Conservation (phyloP, 1,140 invertebrate genomes). For the Aporrectodea caliginosa region DNA sequence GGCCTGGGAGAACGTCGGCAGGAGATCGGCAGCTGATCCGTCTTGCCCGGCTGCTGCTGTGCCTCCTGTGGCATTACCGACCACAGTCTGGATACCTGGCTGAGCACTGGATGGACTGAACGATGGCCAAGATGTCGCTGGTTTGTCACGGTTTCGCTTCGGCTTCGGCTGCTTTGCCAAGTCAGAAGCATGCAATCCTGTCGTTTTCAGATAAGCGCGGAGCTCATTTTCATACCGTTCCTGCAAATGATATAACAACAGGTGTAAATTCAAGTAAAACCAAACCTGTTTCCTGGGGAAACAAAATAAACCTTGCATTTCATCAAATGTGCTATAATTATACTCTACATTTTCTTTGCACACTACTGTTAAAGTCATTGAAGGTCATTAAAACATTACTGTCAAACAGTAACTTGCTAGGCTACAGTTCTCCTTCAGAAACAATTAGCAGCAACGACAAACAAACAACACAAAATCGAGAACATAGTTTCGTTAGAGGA, state of each 20-base stretch:
- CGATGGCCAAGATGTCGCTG: not conserved
- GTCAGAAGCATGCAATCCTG: conserved; percentile 22
- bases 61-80: not conserved
- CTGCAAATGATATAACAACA: no score
- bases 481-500: no score
- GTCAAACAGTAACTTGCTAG: not conserved
- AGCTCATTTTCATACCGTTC: conserved; percentile 19
- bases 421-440: no score
- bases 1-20: not conserved
- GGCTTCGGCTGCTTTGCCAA: conserved; percentile 1
- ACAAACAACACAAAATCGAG: no score
- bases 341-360: not conserved
- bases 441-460: no score
- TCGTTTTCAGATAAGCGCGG: conserved; percentile 7
- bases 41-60: not conserved
- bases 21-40: not conserved
- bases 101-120: conserved; percentile 4
- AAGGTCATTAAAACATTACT: not conserved
- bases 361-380: not conserved
- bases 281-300: not conserved
- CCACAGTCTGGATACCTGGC: not conserved
- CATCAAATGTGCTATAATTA: not conserved
- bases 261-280: no score
- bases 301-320: not conserved
- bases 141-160: not conserved